phyloP scores from a whole-genome alignment of 1,140 invertebrate genomes.

The Drosophila tropicalis region DNA sequence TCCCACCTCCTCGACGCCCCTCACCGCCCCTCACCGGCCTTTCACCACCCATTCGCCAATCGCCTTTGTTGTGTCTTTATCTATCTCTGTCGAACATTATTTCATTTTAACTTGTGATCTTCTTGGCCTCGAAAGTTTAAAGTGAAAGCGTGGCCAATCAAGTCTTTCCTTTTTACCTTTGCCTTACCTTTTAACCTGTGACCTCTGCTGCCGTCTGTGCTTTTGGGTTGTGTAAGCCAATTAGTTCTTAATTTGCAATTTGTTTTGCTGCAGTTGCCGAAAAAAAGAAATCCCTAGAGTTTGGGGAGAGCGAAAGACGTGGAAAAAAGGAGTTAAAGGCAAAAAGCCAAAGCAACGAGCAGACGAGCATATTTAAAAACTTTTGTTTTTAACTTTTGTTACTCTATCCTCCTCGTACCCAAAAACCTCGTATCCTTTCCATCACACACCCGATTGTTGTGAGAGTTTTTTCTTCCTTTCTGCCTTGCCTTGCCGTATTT shows the following conservation, averaged over 20 bases:
- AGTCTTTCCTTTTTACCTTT: conserved; percentile 31
- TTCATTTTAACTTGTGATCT: conserved; percentile 50
- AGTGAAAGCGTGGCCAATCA: conserved; percentile 48
- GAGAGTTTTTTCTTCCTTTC: conserved; percentile 30
- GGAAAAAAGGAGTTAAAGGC: conserved; percentile 71
- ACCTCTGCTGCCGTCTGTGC: conserved; percentile 67
- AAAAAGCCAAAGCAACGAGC: conserved; percentile 72
- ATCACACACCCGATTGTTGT: conserved; percentile 35
- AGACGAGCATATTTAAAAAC: conserved; percentile 81
- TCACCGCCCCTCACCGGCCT: neutral
- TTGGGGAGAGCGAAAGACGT: conserved; percentile 51
- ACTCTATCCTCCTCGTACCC: conserved; percentile 33
- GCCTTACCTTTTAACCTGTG: conserved; percentile 49
- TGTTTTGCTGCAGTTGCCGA: conserved; percentile 73
- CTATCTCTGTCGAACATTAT: conserved; percentile 11
- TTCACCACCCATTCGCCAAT: no score
- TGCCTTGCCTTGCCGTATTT: conserved; percentile 32
- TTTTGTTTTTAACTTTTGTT: conserved; percentile 74
- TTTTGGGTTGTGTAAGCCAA: conserved; percentile 81
- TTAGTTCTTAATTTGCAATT: conserved; percentile 82
- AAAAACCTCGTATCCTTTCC: conserved; percentile 15
- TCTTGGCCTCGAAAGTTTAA: conserved; percentile 69
- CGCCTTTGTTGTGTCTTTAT: conserved; percentile 10
- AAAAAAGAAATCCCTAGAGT: conserved; percentile 27
- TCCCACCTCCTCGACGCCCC: neutral